Percentiles rank a stretch among this genome's conserved stretches.
These are phyloP conservation scores for Eidolon dupreanum DNA, from an alignment of 2,797 vertebrate genomes.

Conservation along the genomic window DNA sequence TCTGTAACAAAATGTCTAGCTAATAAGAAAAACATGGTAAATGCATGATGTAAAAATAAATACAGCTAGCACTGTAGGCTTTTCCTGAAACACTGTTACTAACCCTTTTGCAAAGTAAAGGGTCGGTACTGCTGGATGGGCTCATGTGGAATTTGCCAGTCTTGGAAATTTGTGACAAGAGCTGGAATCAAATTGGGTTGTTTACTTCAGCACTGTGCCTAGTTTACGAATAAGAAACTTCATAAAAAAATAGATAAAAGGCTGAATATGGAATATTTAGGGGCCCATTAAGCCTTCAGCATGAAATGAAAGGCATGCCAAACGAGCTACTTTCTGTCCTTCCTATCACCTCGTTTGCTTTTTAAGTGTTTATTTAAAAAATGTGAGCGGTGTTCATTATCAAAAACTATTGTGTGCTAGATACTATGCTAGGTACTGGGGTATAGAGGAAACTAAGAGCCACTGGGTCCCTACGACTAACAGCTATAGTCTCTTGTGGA, in stretches of 20 bases:
- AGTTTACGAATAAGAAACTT: neutral
- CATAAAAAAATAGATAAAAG: neutral
- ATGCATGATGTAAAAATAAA: neutral
- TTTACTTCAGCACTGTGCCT: neutral
- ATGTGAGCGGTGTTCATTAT: neutral
- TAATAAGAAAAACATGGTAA: conserved; percentile 59
- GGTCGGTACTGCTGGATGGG: neutral
- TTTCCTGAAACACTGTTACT: neutral
- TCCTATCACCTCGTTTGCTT: neutral
- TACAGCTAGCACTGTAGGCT: neutral
- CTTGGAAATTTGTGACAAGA: neutral
- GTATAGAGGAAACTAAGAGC: neutral
- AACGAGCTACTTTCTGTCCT: neutral
- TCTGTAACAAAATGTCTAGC: conserved; percentile 57
- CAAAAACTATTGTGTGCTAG: neutral
- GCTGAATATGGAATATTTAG: neutral
- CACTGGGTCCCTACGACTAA: neutral
- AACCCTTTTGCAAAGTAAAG: neutral
- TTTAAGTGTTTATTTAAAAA: neutral
- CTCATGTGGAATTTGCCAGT: neutral
- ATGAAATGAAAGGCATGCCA: neutral
- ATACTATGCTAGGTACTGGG: neutral
- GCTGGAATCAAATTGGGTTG: neutral
- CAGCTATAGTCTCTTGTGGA: neutral
- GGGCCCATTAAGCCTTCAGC: neutral